Evolutionary conservation across 2,113 vertebrate species (phyloP).

Genomic region (Bucco capensis): DNA sequence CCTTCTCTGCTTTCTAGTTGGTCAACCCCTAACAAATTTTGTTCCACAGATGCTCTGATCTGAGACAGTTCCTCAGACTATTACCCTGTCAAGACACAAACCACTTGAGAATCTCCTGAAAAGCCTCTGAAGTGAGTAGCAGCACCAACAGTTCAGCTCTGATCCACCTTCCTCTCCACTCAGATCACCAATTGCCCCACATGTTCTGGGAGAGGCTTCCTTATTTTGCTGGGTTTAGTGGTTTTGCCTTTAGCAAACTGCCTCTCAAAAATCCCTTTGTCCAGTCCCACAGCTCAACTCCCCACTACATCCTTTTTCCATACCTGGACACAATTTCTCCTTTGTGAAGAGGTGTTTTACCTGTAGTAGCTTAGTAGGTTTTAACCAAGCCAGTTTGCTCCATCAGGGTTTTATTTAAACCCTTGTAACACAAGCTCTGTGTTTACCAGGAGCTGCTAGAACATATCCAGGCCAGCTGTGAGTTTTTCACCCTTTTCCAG

Average conservation of each 20-base stretch:
- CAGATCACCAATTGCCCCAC: too few species aligned
- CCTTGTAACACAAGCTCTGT: neutral
- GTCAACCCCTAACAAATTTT: too few species aligned
- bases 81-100: neutral
- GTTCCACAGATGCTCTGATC: neutral
- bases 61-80: neutral
- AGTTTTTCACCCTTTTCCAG: neutral
- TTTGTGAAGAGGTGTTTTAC: neutral
- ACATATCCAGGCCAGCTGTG: neutral
- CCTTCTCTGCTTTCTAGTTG: too few species aligned
- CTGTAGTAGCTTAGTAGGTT: neutral
- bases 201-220: too few species aligned
- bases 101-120: neutral
- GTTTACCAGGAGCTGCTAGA: neutral
- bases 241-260: too few species aligned
- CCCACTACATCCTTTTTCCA: accelerated
- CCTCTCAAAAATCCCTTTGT: too few species aligned
- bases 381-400: neutral
- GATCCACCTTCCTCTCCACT: too few species aligned
- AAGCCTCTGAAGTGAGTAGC: neutral
- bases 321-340: neutral
- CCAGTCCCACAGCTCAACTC: neutral
- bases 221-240: too few species aligned
- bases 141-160: too few species aligned
- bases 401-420: too few species aligned